phyloP scores from a whole-genome alignment of 2,113 vertebrate species.

The Toxotes jaculatrix region DNA sequence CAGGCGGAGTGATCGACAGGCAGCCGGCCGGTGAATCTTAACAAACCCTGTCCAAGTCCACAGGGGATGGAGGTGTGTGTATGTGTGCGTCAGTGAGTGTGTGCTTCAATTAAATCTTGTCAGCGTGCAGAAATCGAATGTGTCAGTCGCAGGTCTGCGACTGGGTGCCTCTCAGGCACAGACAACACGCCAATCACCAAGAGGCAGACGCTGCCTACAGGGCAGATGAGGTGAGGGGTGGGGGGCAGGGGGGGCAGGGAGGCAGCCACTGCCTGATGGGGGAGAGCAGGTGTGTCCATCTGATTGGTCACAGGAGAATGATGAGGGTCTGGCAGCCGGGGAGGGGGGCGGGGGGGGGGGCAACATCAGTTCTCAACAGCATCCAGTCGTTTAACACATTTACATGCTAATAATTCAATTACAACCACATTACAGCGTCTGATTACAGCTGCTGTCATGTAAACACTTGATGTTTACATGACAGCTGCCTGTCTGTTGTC shows the following conservation, averaged over 20 bases:
- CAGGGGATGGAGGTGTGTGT: not conserved
- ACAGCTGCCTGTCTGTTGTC: too few species aligned
- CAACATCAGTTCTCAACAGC: not conserved
- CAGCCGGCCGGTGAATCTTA: constrained; percentile 36
- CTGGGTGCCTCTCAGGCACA: constrained; percentile 21
- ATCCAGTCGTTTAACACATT: not conserved
- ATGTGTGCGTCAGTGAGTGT: not conserved
- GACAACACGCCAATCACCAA: constrained; percentile 47
- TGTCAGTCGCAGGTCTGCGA: constrained; percentile 50
- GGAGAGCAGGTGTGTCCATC: constrained; percentile 4
- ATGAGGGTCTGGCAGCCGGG: not conserved
- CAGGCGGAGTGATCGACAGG: constrained; percentile 40
- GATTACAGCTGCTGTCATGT: not conserved
- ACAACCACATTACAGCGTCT: not conserved
- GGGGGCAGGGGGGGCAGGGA: too few species aligned
- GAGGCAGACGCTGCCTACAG: not conserved
- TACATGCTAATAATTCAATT: constrained; percentile 17
- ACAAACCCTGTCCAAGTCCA: constrained; percentile 38
- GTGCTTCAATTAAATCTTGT: constrained; percentile 56
- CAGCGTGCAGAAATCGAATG: constrained; percentile 54
- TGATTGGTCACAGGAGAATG: constrained; percentile 41
- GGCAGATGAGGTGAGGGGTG: not conserved
- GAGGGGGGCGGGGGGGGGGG: not conserved
- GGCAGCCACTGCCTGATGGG: not conserved
- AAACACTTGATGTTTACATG: not conserved